A percentile compares a stretch with the other conserved stretches of the same genome.
Evolutionary conservation across 1,140 invertebrate genomes (phyloP).

Genomic region (Pararge aegeria): DNA sequence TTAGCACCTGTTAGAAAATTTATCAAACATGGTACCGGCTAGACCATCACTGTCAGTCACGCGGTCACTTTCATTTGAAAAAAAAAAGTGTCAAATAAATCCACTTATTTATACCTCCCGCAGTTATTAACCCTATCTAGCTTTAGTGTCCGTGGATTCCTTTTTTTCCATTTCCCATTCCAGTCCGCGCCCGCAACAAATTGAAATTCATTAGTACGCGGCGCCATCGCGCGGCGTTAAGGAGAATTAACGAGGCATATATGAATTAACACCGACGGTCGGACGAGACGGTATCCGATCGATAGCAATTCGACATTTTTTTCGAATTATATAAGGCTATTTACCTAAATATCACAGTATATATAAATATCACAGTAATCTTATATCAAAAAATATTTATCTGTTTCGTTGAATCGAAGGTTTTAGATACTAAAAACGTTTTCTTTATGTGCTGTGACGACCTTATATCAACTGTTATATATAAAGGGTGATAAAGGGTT

Average conservation of each 20-base stretch:
- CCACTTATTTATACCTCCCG: background rate
- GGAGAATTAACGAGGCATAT: slow-evolving; percentile 71
- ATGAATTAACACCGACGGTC: slow-evolving; percentile 64
- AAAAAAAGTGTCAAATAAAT: background rate
- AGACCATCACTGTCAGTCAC: no score
- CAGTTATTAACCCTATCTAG: slow-evolving; percentile 22
- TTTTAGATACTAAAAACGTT: no score
- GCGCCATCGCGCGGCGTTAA: slow-evolving; percentile 62
- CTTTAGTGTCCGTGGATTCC: slow-evolving; percentile 13
- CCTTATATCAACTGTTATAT: no score
- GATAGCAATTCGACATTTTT: slow-evolving; percentile 65
- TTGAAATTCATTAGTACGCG: slow-evolving; percentile 74
- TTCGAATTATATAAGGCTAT: slow-evolving; percentile 11
- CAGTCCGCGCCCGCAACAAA: slow-evolving; percentile 58
- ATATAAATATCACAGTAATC: no score
- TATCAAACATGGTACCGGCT: no score
- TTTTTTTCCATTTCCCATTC: slow-evolving; percentile 45
- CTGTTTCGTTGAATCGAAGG: no score
- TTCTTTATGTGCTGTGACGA: no score
- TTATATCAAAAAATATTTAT: no score
- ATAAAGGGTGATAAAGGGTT: no score
- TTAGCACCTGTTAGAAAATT: no score
- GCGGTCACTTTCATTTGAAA: no score
- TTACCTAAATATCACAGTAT: no score
- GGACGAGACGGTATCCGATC: slow-evolving; percentile 51